Conservation (phyloP, 2,888 invertebrate species). For the Lottia gigantea region DNA sequence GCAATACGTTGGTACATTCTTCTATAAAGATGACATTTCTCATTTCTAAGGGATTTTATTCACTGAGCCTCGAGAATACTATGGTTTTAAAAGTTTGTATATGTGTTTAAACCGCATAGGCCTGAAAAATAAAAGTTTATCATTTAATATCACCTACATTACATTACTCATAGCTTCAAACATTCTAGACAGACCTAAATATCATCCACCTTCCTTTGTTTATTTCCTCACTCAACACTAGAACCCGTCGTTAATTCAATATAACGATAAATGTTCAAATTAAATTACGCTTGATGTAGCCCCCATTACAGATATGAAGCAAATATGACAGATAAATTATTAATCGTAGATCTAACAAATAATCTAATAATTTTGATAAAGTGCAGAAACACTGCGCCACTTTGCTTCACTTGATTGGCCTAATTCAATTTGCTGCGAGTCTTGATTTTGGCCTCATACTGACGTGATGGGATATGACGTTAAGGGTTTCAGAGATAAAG, state of each 20-base stretch:
- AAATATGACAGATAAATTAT: constrained; percentile 52
- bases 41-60: no score
- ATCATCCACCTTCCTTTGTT: no score
- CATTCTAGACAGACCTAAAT: no score
- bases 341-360: constrained; percentile 41
- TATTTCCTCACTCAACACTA: constrained; percentile 15
- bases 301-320: constrained; percentile 52
- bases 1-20: no score
- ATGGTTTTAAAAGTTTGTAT: no score
- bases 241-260: constrained; percentile 40
- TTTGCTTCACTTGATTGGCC: constrained; percentile 29
- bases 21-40: no score
- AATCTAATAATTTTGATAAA: constrained; percentile 43
- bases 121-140: no score
- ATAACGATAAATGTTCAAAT: constrained; percentile 46
- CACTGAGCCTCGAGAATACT: no score
- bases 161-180: no score
- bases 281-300: constrained; percentile 40
- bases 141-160: no score
- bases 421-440: constrained; percentile 34
- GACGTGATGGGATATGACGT: neutral
- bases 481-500: neutral
- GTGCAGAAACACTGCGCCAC: constrained; percentile 32
- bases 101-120: no score
- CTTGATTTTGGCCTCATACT: constrained; percentile 3